A percentile compares a stretch with the other conserved stretches of the same genome.
These are phyloP conservation scores for Parazoanthus atlanticus DNA, from an alignment of 92 coral and sea anemone species.

Conservation along the genomic window DNA sequence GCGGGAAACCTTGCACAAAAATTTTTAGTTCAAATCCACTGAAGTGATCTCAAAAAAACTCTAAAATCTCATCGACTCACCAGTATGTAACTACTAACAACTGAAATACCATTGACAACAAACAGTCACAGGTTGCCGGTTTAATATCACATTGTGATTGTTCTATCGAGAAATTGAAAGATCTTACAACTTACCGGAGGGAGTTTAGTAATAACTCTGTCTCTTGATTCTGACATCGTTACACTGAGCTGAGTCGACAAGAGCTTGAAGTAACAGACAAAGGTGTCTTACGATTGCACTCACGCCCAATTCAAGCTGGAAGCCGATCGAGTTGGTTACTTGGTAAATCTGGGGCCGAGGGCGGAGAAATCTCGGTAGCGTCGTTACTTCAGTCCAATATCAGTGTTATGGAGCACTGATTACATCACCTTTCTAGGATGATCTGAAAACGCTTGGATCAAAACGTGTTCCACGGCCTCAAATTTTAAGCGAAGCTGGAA, in stretches of 20 bases:
- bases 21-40: neutral
- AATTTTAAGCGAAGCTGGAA: too few species aligned
- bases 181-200: slow-evolving; percentile 31
- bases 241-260: neutral
- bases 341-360: neutral
- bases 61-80: neutral
- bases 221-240: slow-evolving; percentile 31
- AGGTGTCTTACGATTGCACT: neutral
- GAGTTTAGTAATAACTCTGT: slow-evolving; percentile 38
- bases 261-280: neutral
- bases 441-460: neutral
- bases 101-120: too few species aligned
- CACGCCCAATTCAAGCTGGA: neutral
- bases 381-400: neutral
- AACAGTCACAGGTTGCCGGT: too few species aligned
- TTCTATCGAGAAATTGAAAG: too few species aligned
- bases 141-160: too few species aligned
- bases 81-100: neutral
- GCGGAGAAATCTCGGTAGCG: neutral
- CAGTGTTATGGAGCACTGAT: neutral
- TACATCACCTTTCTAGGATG: neutral
- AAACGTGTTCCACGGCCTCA: neutral
- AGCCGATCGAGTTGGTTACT: too few species aligned
- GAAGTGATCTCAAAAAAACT: neutral
- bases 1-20: too few species aligned